Percentiles rank a stretch among this genome's conserved stretches.
phyloP scores from a whole-genome alignment of 2,113 vertebrate genomes.

The Larimichthys polyactis region DNA sequence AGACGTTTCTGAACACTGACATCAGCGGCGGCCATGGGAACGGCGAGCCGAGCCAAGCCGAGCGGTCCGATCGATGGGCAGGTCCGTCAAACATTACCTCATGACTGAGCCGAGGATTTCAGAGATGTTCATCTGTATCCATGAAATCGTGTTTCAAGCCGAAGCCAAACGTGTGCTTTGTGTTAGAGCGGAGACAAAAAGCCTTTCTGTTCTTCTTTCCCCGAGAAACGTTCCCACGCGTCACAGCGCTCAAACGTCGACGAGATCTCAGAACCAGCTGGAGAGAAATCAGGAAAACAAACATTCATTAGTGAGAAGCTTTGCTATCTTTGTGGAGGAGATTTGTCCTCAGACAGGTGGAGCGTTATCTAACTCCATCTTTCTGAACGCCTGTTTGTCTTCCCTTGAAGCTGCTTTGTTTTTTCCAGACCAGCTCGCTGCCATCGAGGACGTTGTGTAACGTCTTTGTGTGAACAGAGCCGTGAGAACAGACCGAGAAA shows the following conservation, averaged over 20 bases:
- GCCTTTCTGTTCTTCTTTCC: slow-evolving; percentile 16
- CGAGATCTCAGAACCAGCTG: not conserved
- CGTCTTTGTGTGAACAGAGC: not conserved
- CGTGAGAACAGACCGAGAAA: slow-evolving; percentile 33
- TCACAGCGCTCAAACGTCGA: not conserved
- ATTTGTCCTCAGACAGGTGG: slow-evolving; percentile 45
- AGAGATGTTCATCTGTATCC: slow-evolving; percentile 30
- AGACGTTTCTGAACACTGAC: not conserved
- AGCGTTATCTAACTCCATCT: slow-evolving; percentile 40
- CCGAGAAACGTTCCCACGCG: slow-evolving; percentile 40
- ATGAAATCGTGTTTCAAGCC: not conserved
- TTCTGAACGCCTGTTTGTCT: slow-evolving; percentile 27
- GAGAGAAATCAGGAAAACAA: slow-evolving; percentile 44
- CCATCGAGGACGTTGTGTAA: slow-evolving; percentile 13
- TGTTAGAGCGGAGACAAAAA: slow-evolving; percentile 37
- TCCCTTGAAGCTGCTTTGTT: slow-evolving; percentile 26
- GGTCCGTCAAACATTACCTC: slow-evolving; percentile 45
- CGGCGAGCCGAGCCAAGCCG: not conserved
- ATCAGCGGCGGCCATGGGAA: slow-evolving; percentile 34
- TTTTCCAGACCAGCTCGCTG: not conserved
- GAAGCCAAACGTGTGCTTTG: slow-evolving; percentile 58
- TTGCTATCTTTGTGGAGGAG: slow-evolving; percentile 19
- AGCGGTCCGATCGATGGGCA: slow-evolving; percentile 36
- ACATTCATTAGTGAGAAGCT: slow-evolving; percentile 31
- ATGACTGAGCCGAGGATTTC: slow-evolving; percentile 12